These are phyloP conservation scores for Drosophila pandora DNA, from an alignment of 1,140 invertebrate genomes.

Conservation along the genomic window DNA sequence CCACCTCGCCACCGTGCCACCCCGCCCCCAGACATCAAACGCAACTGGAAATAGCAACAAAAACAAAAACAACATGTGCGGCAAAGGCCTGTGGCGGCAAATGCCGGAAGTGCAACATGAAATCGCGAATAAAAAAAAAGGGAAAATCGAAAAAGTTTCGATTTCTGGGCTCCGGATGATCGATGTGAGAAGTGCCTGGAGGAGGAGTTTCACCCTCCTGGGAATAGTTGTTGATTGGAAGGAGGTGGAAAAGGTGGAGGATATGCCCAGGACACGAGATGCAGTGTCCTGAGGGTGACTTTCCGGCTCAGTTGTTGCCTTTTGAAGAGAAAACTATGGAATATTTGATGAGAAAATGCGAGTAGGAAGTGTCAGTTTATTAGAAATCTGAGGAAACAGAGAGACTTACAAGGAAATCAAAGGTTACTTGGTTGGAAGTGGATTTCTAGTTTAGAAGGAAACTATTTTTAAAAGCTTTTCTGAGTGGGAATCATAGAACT, in stretches of 20 bases:
- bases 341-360: too few species aligned
- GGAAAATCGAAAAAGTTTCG: background rate
- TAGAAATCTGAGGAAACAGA: too few species aligned
- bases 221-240: constrained; percentile 3
- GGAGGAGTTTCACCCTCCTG: background rate
- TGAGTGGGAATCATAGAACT: too few species aligned
- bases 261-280: background rate
- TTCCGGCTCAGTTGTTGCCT: too few species aligned
- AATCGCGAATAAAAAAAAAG: constrained; percentile 13
- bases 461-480: too few species aligned
- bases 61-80: background rate
- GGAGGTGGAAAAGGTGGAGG: background rate
- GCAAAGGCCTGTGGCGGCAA: background rate
- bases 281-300: too few species aligned
- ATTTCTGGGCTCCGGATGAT: background rate
- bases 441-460: too few species aligned
- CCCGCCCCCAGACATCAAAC: constrained; percentile 34
- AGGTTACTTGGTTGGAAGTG: too few species aligned
- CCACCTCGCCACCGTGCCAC: constrained; percentile 13
- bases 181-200: background rate
- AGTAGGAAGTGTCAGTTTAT: too few species aligned
- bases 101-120: constrained; percentile 42
- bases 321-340: too few species aligned
- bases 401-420: too few species aligned
- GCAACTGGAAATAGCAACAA: constrained; percentile 29